phyloP scores from a whole-genome alignment of 2,797 vertebrate genomes.

The Pseudocheirus occidentalis region DNA sequence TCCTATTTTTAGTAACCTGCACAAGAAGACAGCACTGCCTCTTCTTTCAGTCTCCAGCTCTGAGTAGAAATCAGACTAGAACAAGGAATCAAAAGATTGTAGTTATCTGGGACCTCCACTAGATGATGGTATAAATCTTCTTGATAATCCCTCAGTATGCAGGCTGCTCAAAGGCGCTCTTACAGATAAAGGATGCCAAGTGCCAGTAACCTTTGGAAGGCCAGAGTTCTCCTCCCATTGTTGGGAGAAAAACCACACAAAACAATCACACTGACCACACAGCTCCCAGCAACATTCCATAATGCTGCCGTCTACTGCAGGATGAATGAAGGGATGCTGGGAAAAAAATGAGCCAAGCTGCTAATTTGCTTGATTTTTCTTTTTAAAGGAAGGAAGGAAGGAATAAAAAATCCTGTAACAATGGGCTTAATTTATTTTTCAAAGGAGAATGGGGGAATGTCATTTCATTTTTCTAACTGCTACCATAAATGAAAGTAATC shows the following conservation, averaged over 20 bases:
- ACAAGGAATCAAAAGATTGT: constrained; percentile 67
- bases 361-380: constrained; percentile 80
- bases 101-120: constrained; percentile 79
- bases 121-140: constrained; percentile 87
- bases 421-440: constrained; percentile 85
- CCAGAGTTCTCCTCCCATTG: constrained; percentile 58
- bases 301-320: constrained; percentile 55
- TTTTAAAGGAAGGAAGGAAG: not conserved
- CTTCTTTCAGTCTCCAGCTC: constrained; percentile 38
- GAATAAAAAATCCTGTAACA: constrained; percentile 78
- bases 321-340: constrained; percentile 62
- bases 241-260: constrained; percentile 61
- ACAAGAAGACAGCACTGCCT: constrained; percentile 56
- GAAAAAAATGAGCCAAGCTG: constrained; percentile 73
- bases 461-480: constrained; percentile 78
- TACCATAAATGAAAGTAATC: constrained; percentile 84
- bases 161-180: constrained; percentile 30
- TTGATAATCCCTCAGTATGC: constrained; percentile 66
- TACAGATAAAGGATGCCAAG: constrained; percentile 72
- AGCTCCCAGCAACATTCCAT: constrained; percentile 56
- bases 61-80: constrained; percentile 53
- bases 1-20: constrained; percentile 75
- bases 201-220: constrained; percentile 62
- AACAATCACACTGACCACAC: constrained; percentile 47
- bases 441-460: constrained; percentile 80